These are phyloP conservation scores for Bradypodion pumilum DNA, from an alignment of 2,797 vertebrate genomes.

Conservation along the genomic window DNA sequence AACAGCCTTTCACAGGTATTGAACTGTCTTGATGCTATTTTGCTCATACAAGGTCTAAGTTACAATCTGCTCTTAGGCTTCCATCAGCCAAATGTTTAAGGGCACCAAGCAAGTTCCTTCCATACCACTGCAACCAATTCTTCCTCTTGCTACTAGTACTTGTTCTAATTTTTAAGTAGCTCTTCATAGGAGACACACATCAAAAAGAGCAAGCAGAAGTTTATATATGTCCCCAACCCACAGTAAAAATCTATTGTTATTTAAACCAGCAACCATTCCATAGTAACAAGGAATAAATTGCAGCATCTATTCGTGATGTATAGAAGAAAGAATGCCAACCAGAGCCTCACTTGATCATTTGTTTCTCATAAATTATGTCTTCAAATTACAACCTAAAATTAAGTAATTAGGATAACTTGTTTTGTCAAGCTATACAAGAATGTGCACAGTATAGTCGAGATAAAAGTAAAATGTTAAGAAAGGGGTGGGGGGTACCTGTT, in stretches of 20 bases:
- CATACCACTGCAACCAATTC: no score
- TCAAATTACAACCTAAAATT: slow-evolving; percentile 9
- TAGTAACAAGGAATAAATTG: background rate
- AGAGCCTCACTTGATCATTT: background rate
- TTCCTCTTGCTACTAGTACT: background rate
- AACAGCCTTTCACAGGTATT: background rate
- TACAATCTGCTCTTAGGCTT: background rate
- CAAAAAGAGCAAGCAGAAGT: background rate
- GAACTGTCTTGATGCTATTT: no score
- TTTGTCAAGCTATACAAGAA: background rate
- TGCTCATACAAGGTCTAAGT: background rate
- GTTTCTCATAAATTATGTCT: background rate
- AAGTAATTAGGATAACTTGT: background rate
- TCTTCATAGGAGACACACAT: slow-evolving; percentile 16
- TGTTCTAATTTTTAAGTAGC: background rate
- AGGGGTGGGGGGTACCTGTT: slow-evolving; percentile 7
- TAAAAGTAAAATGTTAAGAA: background rate
- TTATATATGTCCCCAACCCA: background rate
- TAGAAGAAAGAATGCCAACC: background rate
- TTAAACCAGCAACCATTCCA: background rate
- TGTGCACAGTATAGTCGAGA: background rate
- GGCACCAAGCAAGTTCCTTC: background rate
- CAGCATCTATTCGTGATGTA: background rate
- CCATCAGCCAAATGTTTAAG: background rate
- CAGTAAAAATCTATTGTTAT: background rate